Evolutionary conservation across 2,888 invertebrate species (phyloP).

Genomic region (Cryptus viduatorius): DNA sequence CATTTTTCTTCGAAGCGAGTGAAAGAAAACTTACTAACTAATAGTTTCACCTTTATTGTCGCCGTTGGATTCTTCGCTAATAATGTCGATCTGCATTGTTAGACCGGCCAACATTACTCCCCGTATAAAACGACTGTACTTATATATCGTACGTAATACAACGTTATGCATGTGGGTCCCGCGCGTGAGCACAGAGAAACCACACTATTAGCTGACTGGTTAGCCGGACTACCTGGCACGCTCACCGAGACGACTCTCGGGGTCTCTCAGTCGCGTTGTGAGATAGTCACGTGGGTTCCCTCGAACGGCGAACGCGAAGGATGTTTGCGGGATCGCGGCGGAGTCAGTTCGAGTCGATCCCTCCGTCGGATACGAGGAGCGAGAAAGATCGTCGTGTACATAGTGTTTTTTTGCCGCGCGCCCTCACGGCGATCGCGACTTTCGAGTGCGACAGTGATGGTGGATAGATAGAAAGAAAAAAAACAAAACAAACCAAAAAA

Average conservation of each 20-base stretch:
- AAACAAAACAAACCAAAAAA: constrained; percentile 11
- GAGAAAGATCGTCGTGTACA: constrained; percentile 29
- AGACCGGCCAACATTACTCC: neutral
- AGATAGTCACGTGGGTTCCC: constrained; percentile 81
- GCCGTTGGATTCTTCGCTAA: neutral
- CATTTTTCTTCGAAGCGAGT: neutral
- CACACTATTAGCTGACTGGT: constrained; percentile 1
- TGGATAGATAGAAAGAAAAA: constrained; percentile 4
- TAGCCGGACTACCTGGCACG: constrained; percentile 40
- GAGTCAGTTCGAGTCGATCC: constrained; percentile 80
- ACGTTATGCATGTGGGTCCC: neutral
- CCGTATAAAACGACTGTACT: too few species aligned
- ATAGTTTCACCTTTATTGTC: neutral
- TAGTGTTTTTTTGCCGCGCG: neutral
- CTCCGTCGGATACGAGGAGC: constrained; percentile 74
- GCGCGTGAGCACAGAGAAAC: neutral
- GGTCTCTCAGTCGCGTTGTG: constrained; percentile 32
- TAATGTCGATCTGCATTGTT: constrained; percentile 1
- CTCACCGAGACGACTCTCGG: constrained; percentile 51
- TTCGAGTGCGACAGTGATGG: constrained; percentile 6
- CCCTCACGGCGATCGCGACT: constrained; percentile 11
- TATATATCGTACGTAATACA: neutral
- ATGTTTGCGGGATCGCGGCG: constrained; percentile 80
- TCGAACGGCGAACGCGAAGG: constrained; percentile 77
- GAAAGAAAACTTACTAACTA: neutral